Conservation (phyloP, 2,113 vertebrate genomes). For the rat (Rattus norvegicus) region GRCr8 NC_086019.1:235094501-235095000, state of each 20-base stretch:
- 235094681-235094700: background rate
- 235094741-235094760: background rate
- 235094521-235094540: background rate
- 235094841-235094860: constrained; percentile 42
- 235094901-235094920: constrained; percentile 51
- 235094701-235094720: background rate
- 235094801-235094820: background rate
- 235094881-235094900: constrained; percentile 26
- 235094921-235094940: background rate
- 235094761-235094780: constrained; percentile 58
- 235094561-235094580: background rate
- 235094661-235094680: constrained; percentile 22
- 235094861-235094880: constrained; percentile 39
- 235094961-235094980: constrained; percentile 11
- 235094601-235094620: background rate
- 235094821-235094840: constrained; percentile 58
- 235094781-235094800: constrained; percentile 25
- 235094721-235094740: background rate
- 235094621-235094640: constrained; percentile 25
- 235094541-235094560: background rate
- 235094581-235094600: constrained; percentile 41
- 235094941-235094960: background rate
- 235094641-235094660: background rate
- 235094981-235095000: background rate
- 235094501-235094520: background rate